These are phyloP conservation scores for Drosophila baimaii DNA, from an alignment of 1,140 invertebrate genomes.

Conservation along the genomic window DNA sequence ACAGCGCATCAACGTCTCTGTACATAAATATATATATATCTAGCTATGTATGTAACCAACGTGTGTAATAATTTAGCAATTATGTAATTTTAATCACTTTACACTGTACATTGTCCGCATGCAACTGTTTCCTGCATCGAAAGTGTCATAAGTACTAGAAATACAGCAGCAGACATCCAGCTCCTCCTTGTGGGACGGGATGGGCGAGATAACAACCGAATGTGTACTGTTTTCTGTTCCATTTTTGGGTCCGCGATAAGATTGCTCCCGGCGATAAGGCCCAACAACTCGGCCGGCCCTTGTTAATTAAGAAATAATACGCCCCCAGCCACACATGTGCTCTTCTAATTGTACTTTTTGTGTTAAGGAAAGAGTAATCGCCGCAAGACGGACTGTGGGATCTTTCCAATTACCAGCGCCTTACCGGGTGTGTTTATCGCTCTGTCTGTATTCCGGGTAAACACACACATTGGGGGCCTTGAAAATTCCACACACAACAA, in stretches of 20 bases:
- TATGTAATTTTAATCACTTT: conserved; percentile 57
- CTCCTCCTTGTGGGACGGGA: conserved; percentile 1
- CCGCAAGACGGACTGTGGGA: neutral
- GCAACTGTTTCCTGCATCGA: conserved; percentile 50
- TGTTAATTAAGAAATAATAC: conserved; percentile 12
- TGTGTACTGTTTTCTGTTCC: conserved; percentile 10
- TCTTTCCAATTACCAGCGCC: conserved; percentile 8
- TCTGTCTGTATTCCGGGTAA: conserved; percentile 17
- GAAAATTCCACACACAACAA: conserved; percentile 15
- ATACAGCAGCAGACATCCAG: conserved; percentile 41
- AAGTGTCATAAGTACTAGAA: conserved; percentile 49
- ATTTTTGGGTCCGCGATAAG: conserved; percentile 26
- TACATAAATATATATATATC: conserved; percentile 43
- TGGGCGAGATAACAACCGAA: conserved; percentile 34
- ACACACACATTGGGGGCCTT: conserved; percentile 8
- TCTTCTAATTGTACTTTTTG: conserved; percentile 9
- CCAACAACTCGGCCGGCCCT: neutral
- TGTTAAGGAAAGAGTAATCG: conserved; percentile 1
- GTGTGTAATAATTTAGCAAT: conserved; percentile 49
- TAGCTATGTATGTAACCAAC: conserved; percentile 44
- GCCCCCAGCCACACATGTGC: conserved; percentile 16
- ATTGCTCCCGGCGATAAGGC: conserved; percentile 29
- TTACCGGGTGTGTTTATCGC: conserved; percentile 26
- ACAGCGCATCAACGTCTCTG: conserved; percentile 33
- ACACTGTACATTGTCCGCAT: conserved; percentile 53